Evolutionary conservation across 2,113 vertebrate genomes (phyloP).

Genomic region (Paradisaea rubra): DNA sequence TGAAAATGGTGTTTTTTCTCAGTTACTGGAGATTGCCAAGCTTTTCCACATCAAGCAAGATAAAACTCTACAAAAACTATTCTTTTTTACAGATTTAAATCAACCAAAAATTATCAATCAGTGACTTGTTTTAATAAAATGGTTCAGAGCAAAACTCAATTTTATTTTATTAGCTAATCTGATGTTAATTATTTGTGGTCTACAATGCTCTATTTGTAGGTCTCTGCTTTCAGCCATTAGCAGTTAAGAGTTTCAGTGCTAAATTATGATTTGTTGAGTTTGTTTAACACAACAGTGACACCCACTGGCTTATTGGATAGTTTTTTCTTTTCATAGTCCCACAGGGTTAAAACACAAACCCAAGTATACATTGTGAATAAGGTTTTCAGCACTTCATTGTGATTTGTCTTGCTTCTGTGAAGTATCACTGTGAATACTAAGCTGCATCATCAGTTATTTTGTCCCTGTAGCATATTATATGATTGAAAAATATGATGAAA

Average conservation of each 20-base stretch:
- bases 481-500: background rate
- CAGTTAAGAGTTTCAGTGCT: background rate
- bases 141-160: background rate
- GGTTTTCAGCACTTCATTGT: background rate
- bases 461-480: background rate
- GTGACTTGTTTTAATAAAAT: background rate
- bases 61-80: background rate
- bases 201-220: background rate
- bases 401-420: background rate
- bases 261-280: background rate
- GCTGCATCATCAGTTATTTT: background rate
- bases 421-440: background rate
- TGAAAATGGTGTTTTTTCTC: background rate
- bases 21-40: background rate
- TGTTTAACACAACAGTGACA: slow-evolving; percentile 36
- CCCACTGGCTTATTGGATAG: slow-evolving; percentile 6
- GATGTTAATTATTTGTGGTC: background rate
- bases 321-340: background rate
- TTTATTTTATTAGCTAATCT: background rate
- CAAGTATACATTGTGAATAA: background rate
- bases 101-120: background rate
- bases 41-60: background rate
- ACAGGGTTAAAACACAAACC: background rate
- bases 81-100: background rate
- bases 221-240: background rate